A percentile compares a stretch with the other conserved stretches of the same genome.
These are phyloP conservation scores for Magallana ariakensis DNA, from an alignment of 1,140 invertebrate genomes.

Conservation along the genomic window DNA sequence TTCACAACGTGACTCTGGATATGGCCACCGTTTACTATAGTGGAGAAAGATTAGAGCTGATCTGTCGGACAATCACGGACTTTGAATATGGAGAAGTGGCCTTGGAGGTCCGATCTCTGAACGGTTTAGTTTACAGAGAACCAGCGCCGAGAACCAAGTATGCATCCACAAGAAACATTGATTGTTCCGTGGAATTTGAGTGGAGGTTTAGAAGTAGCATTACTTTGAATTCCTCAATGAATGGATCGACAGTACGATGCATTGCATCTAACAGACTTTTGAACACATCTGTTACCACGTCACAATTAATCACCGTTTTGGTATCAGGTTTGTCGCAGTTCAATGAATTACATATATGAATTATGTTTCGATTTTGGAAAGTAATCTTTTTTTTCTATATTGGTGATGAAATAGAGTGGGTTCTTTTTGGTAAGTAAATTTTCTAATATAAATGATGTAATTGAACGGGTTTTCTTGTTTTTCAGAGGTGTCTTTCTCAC, in stretches of 20 bases:
- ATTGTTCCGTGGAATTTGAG: background rate
- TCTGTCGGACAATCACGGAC: background rate
- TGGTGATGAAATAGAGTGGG: too few species aligned
- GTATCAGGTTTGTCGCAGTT: background rate
- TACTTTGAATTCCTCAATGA: background rate
- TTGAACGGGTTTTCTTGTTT: background rate
- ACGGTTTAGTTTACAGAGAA: background rate
- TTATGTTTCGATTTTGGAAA: too few species aligned
- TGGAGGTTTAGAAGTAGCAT: background rate
- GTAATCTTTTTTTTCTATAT: too few species aligned
- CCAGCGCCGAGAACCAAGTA: background rate
- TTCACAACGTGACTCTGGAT: background rate
- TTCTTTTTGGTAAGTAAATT: too few species aligned
- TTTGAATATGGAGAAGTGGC: background rate
- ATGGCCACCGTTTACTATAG: background rate
- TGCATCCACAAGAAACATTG: background rate
- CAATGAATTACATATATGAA: background rate
- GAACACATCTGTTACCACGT: background rate
- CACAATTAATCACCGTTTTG: background rate
- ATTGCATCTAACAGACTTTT: background rate
- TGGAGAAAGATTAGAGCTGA: conserved; percentile 12
- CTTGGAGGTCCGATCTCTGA: background rate
- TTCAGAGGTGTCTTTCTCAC: background rate
- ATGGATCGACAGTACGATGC: background rate
- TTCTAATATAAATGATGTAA: too few species aligned